These are phyloP conservation scores for Bubo blakistoni DNA, from an alignment of 2,113 vertebrate species.

Conservation along the genomic window DNA sequence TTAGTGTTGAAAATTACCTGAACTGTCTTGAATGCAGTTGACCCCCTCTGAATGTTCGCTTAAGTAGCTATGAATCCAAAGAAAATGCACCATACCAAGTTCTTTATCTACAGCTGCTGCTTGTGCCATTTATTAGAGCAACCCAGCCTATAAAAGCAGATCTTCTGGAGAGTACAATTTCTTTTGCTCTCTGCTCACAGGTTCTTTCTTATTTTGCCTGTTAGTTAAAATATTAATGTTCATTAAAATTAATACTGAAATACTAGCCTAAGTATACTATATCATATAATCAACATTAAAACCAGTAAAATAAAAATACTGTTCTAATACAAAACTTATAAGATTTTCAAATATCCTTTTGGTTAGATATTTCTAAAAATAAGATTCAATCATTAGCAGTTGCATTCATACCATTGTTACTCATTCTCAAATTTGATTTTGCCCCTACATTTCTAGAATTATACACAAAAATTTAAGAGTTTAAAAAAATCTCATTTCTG, in stretches of 20 bases:
- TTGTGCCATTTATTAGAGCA: neutral
- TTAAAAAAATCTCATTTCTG: neutral
- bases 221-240: neutral
- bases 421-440: neutral
- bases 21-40: neutral
- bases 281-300: neutral
- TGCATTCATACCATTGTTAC: neutral
- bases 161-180: neutral
- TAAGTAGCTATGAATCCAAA: neutral
- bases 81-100: neutral
- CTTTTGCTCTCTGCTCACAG: neutral
- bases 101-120: neutral
- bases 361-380: neutral
- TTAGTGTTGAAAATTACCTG: neutral
- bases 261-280: neutral
- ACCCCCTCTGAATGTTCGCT: neutral
- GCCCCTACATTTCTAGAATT: neutral
- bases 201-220: neutral
- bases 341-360: neutral
- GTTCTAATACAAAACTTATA: neutral
- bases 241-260: neutral
- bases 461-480: neutral
- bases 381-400: neutral
- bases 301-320: neutral
- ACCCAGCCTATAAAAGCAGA: neutral